Base-by-base conservation (phyloP, 2,113 vertebrate genomes). In the Melanotaenia duboulayi region DNA sequence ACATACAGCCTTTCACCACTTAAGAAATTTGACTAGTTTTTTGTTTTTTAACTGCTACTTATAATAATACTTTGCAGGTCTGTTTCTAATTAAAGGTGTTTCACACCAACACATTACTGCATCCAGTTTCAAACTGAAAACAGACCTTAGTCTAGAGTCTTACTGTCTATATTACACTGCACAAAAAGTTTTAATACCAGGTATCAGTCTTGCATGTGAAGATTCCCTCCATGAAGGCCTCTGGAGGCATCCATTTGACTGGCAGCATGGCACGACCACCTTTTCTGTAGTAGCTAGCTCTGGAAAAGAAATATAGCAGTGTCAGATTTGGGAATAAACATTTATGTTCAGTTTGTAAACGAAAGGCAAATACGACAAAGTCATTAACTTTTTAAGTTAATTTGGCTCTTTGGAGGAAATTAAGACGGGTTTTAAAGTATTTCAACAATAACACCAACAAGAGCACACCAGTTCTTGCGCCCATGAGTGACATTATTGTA, bases 151-250 rank as follows among this genome's bases (percentile, higher is more conserved):
- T 35, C 32, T 37, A 28, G 20, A 49, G 20, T 12, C 23, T 28
- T 63, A 4, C 13, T 32, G 52, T 11, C 16, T 50, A 13, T 93
- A 1, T 52, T 11, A 35, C 28, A 56, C 12, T 40, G 25, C 16
- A 39, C n/a, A 39, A 39, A 8, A 40, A 4, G 40, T 5, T 7
- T 65, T 65, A 19, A 39, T 95, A 97, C 96, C 97, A 98, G 37
- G 96, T 96, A 51, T 98, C 96, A n/a, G 96, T 98, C 86, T 97
- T 97, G 81, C 96, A 96, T 63, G 97, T 97, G 90, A 98, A 98
- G 84, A 98, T 93, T 55, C 96, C 96, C 81, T 98, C 96, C 83
- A 98, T 92, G 82, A 97, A 98, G 82, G 96, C 96, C 81, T 98
- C 97, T 6, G 95, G 95, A 4, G 96, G 94, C 96, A 98, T 97